A percentile compares a stretch with the other conserved stretches of the same genome.
phyloP scores from a whole-genome alignment of 2,888 invertebrate genomes.

The Argyresthia goedartella region DNA sequence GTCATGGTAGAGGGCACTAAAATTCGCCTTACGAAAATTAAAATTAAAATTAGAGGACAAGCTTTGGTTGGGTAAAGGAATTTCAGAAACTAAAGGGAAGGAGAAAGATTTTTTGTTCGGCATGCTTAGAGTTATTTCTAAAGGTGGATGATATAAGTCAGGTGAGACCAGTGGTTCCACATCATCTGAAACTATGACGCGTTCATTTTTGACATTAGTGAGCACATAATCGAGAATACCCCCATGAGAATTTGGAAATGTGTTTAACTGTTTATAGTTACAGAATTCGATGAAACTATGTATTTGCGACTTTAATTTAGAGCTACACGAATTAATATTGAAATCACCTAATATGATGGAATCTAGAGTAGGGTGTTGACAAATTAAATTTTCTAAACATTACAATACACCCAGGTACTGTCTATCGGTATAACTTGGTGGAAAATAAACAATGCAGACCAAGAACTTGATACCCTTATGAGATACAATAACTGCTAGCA shows the following conservation, averaged over 20 bases:
- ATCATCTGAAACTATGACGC: background rate
- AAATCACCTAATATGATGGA: background rate
- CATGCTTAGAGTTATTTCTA: background rate
- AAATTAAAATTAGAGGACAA: background rate
- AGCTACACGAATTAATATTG: background rate
- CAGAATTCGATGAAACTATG: constrained; percentile 1
- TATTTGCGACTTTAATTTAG: background rate
- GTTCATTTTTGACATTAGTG: background rate
- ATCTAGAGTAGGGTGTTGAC: background rate
- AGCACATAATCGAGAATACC: background rate
- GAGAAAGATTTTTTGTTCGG: background rate
- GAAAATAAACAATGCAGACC: background rate
- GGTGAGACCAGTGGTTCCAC: background rate
- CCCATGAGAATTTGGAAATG: background rate
- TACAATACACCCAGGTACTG: background rate
- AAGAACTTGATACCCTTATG: background rate
- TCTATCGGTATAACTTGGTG: background rate
- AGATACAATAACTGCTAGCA: background rate
- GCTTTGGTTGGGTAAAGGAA: background rate
- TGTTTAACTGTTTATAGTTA: background rate
- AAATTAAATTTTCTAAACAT: constrained; percentile 1
- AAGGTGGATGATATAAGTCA: background rate
- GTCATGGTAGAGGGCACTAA: background rate
- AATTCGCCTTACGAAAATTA: background rate
- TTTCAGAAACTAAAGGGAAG: background rate